A percentile compares a stretch with the other conserved stretches of the same genome.
These are phyloP conservation scores for Camponotus vicinus DNA, from an alignment of 1,140 invertebrate species.

Conservation along the genomic window DNA sequence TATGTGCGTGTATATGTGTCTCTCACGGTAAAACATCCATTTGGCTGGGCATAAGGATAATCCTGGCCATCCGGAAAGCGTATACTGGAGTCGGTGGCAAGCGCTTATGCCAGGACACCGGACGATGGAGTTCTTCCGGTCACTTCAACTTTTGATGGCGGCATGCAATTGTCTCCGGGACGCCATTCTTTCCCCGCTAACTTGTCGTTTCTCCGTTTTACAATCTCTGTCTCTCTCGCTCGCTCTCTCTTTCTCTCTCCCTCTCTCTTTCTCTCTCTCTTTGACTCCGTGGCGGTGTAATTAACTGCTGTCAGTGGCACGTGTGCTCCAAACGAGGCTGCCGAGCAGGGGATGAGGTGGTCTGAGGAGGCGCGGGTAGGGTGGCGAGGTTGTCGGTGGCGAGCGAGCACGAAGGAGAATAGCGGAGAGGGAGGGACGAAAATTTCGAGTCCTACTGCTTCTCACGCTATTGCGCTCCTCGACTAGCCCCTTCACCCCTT, in stretches of 20 bases:
- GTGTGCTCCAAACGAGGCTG: slow-evolving; percentile 60
- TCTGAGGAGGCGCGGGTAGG: slow-evolving; percentile 34
- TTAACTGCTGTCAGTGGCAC: slow-evolving; percentile 77
- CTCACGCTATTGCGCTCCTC: slow-evolving; percentile 55
- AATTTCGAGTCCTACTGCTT: slow-evolving; percentile 55
- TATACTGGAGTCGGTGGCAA: slow-evolving; percentile 39
- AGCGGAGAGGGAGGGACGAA: slow-evolving; percentile 12
- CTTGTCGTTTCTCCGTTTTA: slow-evolving; percentile 29
- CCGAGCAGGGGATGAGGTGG: slow-evolving; percentile 39
- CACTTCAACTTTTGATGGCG: slow-evolving; percentile 60
- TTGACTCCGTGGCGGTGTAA: slow-evolving; percentile 64
- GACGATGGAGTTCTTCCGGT: slow-evolving; percentile 48
- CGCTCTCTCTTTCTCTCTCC: background rate
- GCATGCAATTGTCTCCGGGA: slow-evolving; percentile 53
- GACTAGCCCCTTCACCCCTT: background rate
- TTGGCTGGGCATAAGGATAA: background rate
- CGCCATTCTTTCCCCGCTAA: slow-evolving; percentile 44
- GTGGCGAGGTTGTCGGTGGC: slow-evolving; percentile 23
- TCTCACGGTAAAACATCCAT: slow-evolving; percentile 20
- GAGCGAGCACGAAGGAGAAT: slow-evolving; percentile 15
- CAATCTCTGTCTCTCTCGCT: background rate
- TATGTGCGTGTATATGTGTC: background rate
- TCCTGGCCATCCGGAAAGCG: background rate
- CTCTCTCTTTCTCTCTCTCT: slow-evolving; percentile 28
- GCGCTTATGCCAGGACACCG: background rate